Percentiles rank a stretch among this genome's conserved stretches.
These are phyloP conservation scores for Cyclina sinensis DNA, from an alignment of 1,140 invertebrate genomes.

Conservation along the genomic window DNA sequence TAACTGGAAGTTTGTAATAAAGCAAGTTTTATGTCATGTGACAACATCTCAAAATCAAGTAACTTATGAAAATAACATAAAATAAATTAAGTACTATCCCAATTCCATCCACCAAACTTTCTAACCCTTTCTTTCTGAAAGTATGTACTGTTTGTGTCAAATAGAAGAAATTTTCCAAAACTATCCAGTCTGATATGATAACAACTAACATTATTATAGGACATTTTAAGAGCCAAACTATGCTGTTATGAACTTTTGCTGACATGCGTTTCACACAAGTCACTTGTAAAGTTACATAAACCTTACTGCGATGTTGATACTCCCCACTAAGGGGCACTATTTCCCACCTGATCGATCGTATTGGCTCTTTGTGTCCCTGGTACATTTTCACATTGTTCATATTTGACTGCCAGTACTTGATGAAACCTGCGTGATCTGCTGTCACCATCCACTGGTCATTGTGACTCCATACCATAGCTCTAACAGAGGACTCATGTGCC, in stretches of 20 bases:
- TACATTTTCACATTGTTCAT: conserved; percentile 99
- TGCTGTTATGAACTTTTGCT: background rate
- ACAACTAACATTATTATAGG: background rate
- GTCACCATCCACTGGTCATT: conserved; percentile 99
- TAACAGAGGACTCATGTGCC: conserved; percentile 99
- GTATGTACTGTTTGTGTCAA: conserved; percentile 42
- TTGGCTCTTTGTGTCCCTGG: conserved; percentile 99
- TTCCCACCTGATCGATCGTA: conserved; percentile 97
- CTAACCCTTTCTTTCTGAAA: background rate
- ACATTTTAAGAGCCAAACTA: background rate
- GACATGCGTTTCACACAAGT: background rate
- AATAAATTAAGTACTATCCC: too few species aligned
- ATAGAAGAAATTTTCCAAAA: conserved; percentile 53
- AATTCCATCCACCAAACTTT: background rate
- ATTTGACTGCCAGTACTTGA: conserved; percentile 99
- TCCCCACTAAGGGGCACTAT: conserved; percentile 11
- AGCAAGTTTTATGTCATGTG: too few species aligned
- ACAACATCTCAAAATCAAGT: too few species aligned
- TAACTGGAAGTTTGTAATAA: too few species aligned
- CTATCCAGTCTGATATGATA: background rate
- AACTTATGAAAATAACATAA: background rate
- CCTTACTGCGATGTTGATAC: conserved; percentile 49
- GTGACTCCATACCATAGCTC: conserved; percentile 99
- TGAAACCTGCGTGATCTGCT: conserved; percentile 98
- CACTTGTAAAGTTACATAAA: conserved; percentile 62